Evolutionary conservation across 2,113 vertebrate species (phyloP), one percentile per base, ranked within the genome.

Genomic region (Amphiprion ocellaris): DNA sequence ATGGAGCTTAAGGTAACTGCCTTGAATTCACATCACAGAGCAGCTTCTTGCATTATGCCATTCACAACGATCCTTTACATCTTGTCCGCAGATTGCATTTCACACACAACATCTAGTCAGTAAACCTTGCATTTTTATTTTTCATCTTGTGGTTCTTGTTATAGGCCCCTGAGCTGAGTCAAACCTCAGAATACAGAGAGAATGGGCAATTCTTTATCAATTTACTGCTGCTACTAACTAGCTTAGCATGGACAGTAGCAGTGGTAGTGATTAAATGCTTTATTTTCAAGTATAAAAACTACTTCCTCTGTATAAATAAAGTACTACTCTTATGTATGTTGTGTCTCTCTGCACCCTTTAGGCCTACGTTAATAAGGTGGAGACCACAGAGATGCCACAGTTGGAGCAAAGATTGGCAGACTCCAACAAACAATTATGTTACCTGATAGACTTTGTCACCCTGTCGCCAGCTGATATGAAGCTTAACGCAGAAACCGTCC

Each of bases 1-100:
- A 96, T 97, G 94, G 94, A 95, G 69, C 92, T 97, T 81, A 96
- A 96, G 96, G 97, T 98, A 95, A 67, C 49, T 2, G 1, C 33
- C 21, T 16, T 12, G n/a, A 39, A 60, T 23, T 46, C 1, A 33
- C 67, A 59, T 54, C 37, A 9, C n/a, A 66, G 3, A 56, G 3
- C 16, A 28, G 28, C 50, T 56, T 46, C 24, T 15, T 66, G 49
- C 12, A 23, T 26, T 56, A 15, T 50, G 10, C 26, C 14, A 3
- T 19, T 14, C 19, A 55, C 21, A 50, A 5, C 2, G 63, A 21
- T 53, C 53, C 37, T 12, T 50, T 30, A 33, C 21, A 64, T 16
- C 11, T 30, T 44, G 10, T 66, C 39, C 4, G 23, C 50, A 41
- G 10, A 16, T 37, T 41, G 21, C 1, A 50, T 37, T 49, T 30